Conservation (phyloP, 2,888 invertebrate species). For the Taphrorychus bicolor region DNA sequence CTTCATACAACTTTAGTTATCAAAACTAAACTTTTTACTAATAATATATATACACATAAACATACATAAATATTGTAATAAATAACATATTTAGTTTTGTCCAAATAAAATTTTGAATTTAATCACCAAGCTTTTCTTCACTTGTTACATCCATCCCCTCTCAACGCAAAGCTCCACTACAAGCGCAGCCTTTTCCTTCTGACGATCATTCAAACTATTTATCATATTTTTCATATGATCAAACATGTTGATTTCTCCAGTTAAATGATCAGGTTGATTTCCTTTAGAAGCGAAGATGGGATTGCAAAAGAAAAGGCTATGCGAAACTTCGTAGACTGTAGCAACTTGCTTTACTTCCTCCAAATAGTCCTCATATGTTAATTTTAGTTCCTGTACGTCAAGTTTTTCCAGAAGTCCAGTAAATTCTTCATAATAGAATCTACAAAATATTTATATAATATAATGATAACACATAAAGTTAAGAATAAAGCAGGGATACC, state of each 20-base stretch:
- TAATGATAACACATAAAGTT: background rate
- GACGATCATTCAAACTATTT: background rate
- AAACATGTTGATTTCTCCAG: slow-evolving; percentile 3
- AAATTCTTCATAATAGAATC: slow-evolving; percentile 11
- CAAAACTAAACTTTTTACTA: too few species aligned
- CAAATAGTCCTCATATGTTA: slow-evolving; percentile 14
- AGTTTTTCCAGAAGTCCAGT: background rate
- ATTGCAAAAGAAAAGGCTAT: slow-evolving; percentile 10
- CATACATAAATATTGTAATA: too few species aligned
- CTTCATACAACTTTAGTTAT: too few species aligned
- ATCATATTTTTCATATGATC: slow-evolving; percentile 10
- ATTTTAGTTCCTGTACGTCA: background rate
- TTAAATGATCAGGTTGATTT: background rate
- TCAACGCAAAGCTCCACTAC: background rate
- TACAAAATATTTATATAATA: background rate
- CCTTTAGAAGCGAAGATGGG: slow-evolving; percentile 11
- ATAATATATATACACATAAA: too few species aligned
- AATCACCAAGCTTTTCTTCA: too few species aligned
- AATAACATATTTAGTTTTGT: too few species aligned
- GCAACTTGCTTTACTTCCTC: slow-evolving; percentile 1
- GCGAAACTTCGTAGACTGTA: background rate
- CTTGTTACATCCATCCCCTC: slow-evolving; percentile 13
- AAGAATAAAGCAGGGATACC: background rate
- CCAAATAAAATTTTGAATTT: too few species aligned
- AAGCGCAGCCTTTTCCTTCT: slow-evolving; percentile 3